Percentiles rank a stretch among this genome's conserved stretches.
These are phyloP conservation scores for Mus spicilegus DNA, from an alignment of 2,113 vertebrate species.

Conservation along the genomic window DNA sequence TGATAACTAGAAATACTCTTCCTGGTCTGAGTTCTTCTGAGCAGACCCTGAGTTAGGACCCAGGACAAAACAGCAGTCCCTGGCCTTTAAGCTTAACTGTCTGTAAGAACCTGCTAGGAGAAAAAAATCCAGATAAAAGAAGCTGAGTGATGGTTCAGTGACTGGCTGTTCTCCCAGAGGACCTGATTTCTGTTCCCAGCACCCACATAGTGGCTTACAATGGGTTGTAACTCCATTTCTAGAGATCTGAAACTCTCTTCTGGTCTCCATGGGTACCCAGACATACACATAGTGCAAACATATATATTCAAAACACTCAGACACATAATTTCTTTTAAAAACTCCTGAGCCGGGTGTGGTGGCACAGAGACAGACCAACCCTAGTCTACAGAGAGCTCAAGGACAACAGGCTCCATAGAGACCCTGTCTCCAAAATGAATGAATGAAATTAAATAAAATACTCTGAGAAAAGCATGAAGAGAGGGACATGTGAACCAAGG, in stretches of 20 bases:
- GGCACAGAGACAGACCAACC: not conserved
- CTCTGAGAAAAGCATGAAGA: not conserved
- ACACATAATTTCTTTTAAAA: not conserved
- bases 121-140: not conserved
- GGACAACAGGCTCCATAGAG: not conserved
- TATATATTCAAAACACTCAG: not conserved
- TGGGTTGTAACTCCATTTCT: not conserved
- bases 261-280: not conserved
- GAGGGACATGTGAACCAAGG: not conserved
- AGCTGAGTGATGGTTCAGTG: not conserved
- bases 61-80: not conserved
- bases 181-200: not conserved
- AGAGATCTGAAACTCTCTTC: not conserved
- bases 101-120: not conserved
- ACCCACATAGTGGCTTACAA: not conserved
- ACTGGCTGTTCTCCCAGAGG: not conserved
- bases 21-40: not conserved
- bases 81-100: not conserved
- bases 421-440: not conserved
- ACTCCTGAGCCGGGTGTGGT: not conserved
- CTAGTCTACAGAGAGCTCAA: not conserved
- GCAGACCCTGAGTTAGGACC: not conserved
- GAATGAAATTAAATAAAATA: not conserved
- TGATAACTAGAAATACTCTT: constrained; percentile 27
- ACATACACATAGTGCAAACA: not conserved